A percentile compares a stretch with the other conserved stretches of the same genome.
Conservation (phyloP, 2,888 invertebrate species). For the Sinhomidia bicolor region DNA sequence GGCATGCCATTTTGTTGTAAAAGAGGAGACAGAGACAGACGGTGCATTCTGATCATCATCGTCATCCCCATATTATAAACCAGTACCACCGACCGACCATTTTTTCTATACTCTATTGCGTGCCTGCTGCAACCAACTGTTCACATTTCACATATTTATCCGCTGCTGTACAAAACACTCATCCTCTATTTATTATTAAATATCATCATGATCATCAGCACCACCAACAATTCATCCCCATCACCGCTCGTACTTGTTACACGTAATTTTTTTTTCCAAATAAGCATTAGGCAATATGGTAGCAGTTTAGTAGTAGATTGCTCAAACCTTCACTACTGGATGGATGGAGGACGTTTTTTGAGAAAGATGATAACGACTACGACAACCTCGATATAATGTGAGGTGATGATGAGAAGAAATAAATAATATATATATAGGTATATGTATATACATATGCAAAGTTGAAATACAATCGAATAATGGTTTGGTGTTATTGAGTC, state of each 20-base stretch:
- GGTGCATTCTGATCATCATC: conserved; percentile 29
- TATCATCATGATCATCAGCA: conserved; percentile 26
- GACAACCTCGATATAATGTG: not conserved
- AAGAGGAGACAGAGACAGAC: conserved; percentile 40
- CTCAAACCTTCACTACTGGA: conserved; percentile 29
- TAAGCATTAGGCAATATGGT: not conserved
- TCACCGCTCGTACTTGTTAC: too few species aligned
- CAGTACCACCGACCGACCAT: not conserved
- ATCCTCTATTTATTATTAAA: conserved; percentile 35
- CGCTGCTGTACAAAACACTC: conserved; percentile 35
- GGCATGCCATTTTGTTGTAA: conserved; percentile 53
- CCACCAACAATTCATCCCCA: conserved; percentile 28
- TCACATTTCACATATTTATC: conserved; percentile 48
- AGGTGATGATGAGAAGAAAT: conserved; percentile 10
- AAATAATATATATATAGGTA: too few species aligned
- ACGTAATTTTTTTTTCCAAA: not conserved
- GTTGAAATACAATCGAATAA: not conserved
- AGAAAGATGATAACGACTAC: not conserved
- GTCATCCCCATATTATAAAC: conserved; percentile 3
- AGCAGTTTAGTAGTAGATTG: conserved; percentile 18
- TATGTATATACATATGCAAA: too few species aligned
- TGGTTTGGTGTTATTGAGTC: conserved; percentile 7
- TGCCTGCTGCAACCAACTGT: conserved; percentile 70
- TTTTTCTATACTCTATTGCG: not conserved
- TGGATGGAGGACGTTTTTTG: conserved; percentile 42